These are phyloP conservation scores for Bimastos eiseni DNA, from an alignment of 2,888 invertebrate genomes.

Conservation along the genomic window DNA sequence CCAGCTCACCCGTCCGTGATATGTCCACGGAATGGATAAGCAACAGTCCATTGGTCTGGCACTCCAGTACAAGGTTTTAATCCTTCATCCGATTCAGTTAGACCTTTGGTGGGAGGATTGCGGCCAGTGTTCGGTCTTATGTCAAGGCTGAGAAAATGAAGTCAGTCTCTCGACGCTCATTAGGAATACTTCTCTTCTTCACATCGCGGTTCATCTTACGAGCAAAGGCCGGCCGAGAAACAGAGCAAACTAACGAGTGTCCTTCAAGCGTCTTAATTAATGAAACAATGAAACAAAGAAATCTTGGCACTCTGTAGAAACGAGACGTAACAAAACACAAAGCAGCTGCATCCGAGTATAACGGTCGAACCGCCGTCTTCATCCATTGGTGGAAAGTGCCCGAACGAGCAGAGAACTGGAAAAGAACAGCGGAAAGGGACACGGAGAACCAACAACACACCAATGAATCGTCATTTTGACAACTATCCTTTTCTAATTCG, in stretches of 20 bases:
- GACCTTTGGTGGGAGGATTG: too few species aligned
- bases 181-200: too few species aligned
- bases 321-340: background rate
- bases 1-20: too few species aligned
- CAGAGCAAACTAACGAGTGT: background rate
- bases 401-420: background rate
- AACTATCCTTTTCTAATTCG: too few species aligned
- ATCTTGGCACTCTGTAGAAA: slow-evolving; percentile 13
- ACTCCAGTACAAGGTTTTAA: too few species aligned
- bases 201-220: too few species aligned
- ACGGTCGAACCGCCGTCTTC: background rate
- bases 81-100: too few species aligned
- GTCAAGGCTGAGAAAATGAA: too few species aligned
- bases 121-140: too few species aligned
- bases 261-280: background rate
- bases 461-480: background rate
- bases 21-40: too few species aligned
- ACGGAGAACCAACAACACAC: background rate
- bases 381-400: background rate
- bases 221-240: background rate
- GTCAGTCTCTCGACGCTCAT: too few species aligned
- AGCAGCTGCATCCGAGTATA: background rate
- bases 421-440: background rate
- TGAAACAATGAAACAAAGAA: background rate
- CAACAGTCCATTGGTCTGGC: too few species aligned